These are phyloP conservation scores for Chitala chitala DNA, from an alignment of 2,113 vertebrate species.

Conservation along the genomic window DNA sequence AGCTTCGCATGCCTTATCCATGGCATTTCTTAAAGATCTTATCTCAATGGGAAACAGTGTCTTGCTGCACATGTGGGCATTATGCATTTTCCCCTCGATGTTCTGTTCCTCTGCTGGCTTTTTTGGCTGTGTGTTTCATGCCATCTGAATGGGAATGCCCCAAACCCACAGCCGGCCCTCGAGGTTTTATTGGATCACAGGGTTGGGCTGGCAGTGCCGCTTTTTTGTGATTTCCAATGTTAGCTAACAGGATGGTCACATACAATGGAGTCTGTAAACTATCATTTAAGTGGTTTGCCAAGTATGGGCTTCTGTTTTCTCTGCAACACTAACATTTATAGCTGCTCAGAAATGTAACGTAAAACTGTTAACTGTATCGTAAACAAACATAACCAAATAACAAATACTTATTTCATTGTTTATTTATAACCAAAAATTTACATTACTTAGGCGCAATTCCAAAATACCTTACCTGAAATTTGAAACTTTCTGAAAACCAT, in stretches of 20 bases:
- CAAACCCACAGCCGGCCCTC: not conserved
- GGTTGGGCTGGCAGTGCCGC: not conserved
- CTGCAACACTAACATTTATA: not conserved
- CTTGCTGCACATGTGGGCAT: not conserved
- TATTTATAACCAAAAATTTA: too few relatives aligned
- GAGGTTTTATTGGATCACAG: slow-evolving; percentile 4
- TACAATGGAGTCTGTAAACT: not conserved
- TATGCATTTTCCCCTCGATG: not conserved
- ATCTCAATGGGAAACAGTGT: slow-evolving; percentile 19
- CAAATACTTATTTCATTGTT: too few relatives aligned
- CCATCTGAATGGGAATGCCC: not conserved
- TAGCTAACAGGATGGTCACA: not conserved
- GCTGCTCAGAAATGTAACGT: not conserved
- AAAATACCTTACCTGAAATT: too few relatives aligned
- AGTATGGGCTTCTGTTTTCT: not conserved
- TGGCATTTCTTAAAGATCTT: slow-evolving; percentile 11
- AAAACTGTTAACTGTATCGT: not conserved
- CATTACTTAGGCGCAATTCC: too few relatives aligned
- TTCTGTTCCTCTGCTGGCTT: not conserved
- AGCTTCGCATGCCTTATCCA: slow-evolving; percentile 6
- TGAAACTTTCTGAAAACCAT: too few relatives aligned
- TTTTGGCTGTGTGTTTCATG: not conserved
- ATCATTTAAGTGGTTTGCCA: not conserved
- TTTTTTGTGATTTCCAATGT: not conserved
- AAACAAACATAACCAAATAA: slow-evolving; percentile 5